Evolutionary conservation across 1,140 invertebrate species (phyloP), one percentile per base, ranked within the genome.

Genomic region (Stegodyphus mimosarum): DNA sequence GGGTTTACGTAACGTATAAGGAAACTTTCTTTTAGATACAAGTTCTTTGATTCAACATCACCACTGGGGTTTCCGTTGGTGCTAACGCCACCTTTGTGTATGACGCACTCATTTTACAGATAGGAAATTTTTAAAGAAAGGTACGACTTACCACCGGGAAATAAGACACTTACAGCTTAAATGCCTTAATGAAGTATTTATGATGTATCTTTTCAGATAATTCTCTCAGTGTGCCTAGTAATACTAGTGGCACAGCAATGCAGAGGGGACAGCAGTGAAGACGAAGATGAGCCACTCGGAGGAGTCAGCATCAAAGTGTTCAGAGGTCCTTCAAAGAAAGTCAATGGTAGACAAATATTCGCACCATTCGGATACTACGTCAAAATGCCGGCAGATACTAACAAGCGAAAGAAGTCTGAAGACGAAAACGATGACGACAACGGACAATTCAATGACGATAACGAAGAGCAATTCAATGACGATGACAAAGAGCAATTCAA

Each of bases 351-450:
- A 10, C 63, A 84, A 18, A 18, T 33, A n/a, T 87, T 87, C 18
- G 86, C 86, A 0, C 86, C 86, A 9, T 87, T 81, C 15, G 86
- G 86, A 7, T 87, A 87, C 60, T 75, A 87, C 76, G 86, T 83
- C 7, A 81, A 79, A 49, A 69, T 87, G 74, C 86, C 86, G 0
- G 48, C 70, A 11, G 51, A 67, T 0, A 13, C 67, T 5, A 33
- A 33, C 33, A 33, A 33, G 33, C 33, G 33, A 33, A 17, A 10
- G 1, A 66, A 18, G 0, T 13, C 10, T 4, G n/a, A 33, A 9
- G 18, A n/a, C 7, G 60, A 84, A 10, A 49, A 33, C 11, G 72
- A 70, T n/a, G 11, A 1, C 7, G 60, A 67, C 0, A 53, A 50
- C 2, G 70, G 64, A 2, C 48, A 66, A 15, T 18, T 50, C 50